A percentile compares a stretch with the other conserved stretches of the same genome.
These are phyloP conservation scores for Heterodera filipjevi DNA, from an alignment of 2,888 invertebrate genomes.

Conservation along the genomic window DNA sequence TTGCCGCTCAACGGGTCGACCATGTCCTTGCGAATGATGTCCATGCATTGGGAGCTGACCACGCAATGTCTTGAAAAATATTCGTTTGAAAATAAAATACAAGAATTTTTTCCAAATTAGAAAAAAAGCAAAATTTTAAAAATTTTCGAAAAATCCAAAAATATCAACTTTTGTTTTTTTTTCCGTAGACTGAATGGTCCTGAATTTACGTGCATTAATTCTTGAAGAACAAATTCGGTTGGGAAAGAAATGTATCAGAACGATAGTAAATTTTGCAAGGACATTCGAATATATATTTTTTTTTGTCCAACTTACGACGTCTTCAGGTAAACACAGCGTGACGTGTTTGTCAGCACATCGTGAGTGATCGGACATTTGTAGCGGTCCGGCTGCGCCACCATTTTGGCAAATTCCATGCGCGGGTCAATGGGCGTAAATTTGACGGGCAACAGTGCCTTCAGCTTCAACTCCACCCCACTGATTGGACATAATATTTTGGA, in stretches of 20 bases:
- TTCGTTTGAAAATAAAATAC: background rate
- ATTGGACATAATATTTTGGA: constrained; percentile 80
- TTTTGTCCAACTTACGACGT: constrained; percentile 73
- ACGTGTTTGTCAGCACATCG: constrained; percentile 89
- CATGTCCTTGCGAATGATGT: constrained; percentile 94
- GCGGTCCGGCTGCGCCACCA: constrained; percentile 70
- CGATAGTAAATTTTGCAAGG: background rate
- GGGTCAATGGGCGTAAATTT: constrained; percentile 88
- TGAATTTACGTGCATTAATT: too few species aligned
- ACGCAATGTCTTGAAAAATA: constrained; percentile 80
- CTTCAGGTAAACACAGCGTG: constrained; percentile 87
- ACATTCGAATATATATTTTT: background rate
- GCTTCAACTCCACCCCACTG: constrained; percentile 81
- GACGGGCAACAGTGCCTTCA: constrained; percentile 88
- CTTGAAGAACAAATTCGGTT: background rate
- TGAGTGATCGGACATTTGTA: constrained; percentile 98
- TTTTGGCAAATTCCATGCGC: constrained; percentile 27
- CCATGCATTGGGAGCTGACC: constrained; percentile 92
- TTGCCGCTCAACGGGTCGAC: constrained; percentile 87
- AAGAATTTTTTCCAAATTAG: background rate
- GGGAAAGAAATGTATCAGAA: too few species aligned
- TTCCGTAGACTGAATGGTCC: too few species aligned
- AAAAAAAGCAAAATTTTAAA: too few species aligned
- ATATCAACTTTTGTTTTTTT: too few species aligned
- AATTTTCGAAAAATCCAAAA: too few species aligned